Base-by-base conservation (phyloP, 2,113 vertebrate genomes). In the Noctilio leporinus region DNA sequence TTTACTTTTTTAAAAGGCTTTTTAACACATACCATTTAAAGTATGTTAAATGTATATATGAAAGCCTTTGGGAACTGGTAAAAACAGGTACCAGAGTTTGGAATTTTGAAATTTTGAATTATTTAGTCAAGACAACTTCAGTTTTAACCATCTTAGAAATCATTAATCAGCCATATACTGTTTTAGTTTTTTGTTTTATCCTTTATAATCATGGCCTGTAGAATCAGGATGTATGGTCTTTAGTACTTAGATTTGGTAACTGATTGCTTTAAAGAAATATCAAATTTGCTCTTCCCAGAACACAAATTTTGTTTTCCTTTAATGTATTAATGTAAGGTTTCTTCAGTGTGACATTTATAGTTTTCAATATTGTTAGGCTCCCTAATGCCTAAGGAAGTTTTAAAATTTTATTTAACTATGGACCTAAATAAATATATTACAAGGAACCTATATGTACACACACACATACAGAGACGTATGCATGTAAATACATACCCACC, bases 31-130 rank as follows among this genome's bases (percentile, higher is more conserved):
- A 78, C 35, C 11, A 67, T 96, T 93, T 95, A 89, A 78, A 91
- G 33, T 72, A 65, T 96, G 43, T 94, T 96, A 92, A 78, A 43
- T 78, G 43, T 95, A 96, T 78, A 47, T 95, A 96, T 96, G 88
- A 82, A 93, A 77, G 10, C 78, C 89, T 57, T 47, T 94, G 95
- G 91, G 67, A 93, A 51, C 28, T 51, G 2, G 1, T 30, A 81
- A 30, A 59, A 59, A 75, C 82, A 91, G 20, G 38, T 94, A 96
- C 69, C 65, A 85, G 55, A 94, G 88, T 69, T 51, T 82, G 69
- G 28, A 87, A 45, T 15, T 33, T 28, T 87, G 35, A 49, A 86
- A 64, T 69, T 95, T 24, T 55, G 87, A 82, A 92, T 78, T 84
- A 69, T 59, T 91, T 86, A 89, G 82, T 53, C 89, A 92, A 87